These are phyloP conservation scores for Leptinotarsa tumamoca DNA, from an alignment of 2,888 invertebrate species.

Conservation along the genomic window DNA sequence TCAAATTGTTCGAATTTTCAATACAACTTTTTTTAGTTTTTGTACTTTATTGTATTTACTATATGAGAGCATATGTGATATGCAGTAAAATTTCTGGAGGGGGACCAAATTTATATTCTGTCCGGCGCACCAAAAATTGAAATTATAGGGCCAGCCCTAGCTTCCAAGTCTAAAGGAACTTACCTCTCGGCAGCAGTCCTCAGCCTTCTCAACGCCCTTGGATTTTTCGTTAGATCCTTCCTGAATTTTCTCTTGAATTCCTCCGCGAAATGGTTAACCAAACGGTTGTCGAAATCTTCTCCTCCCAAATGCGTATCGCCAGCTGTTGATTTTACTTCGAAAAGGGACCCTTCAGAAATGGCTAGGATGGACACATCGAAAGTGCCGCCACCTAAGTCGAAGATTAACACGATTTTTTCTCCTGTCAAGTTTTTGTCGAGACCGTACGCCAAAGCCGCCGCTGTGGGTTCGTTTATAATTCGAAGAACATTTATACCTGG, in stretches of 20 bases:
- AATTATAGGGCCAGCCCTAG: too few relatives aligned
- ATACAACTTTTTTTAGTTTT: too few relatives aligned
- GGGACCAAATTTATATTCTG: too few relatives aligned
- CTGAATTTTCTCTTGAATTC: slow-evolving; percentile 80
- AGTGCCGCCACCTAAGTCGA: slow-evolving; percentile 75
- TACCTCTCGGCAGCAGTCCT: slow-evolving; percentile 78
- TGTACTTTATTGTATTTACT: too few relatives aligned
- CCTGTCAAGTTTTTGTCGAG: slow-evolving; percentile 54
- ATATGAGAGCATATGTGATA: too few relatives aligned
- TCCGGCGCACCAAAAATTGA: too few relatives aligned
- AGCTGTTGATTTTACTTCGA: slow-evolving; percentile 85
- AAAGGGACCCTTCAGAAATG: slow-evolving; percentile 84
- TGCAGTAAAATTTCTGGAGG: too few relatives aligned
- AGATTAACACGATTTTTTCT: slow-evolving; percentile 73
- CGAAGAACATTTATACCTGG: slow-evolving; percentile 81
- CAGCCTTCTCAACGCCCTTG: slow-evolving; percentile 76
- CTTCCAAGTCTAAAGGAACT: background rate
- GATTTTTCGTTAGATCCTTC: slow-evolving; percentile 73
- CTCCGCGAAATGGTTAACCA: slow-evolving; percentile 75
- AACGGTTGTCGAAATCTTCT: slow-evolving; percentile 74
- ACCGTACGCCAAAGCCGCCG: slow-evolving; percentile 53
- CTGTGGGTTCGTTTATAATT: slow-evolving; percentile 82
- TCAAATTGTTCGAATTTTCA: too few relatives aligned
- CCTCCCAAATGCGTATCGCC: slow-evolving; percentile 88
- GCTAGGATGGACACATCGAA: slow-evolving; percentile 87